Evolutionary conservation across 2,797 vertebrate genomes (phyloP).

Genomic region (Chrysocyon brachyurus): DNA sequence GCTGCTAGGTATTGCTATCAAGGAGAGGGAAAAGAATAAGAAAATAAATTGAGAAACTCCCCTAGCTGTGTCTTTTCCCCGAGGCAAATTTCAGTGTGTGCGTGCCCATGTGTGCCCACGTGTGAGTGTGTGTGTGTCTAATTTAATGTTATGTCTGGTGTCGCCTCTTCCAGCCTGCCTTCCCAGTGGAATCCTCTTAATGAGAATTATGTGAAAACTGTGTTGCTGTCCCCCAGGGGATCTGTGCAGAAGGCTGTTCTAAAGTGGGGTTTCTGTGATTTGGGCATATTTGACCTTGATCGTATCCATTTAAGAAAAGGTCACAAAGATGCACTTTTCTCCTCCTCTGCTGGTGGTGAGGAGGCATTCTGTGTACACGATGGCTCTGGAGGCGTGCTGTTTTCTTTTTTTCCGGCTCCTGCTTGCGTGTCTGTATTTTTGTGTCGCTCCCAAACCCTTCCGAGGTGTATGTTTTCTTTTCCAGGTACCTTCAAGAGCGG

Average conservation of each 20-base stretch:
- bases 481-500: constrained; percentile 97
- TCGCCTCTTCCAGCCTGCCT: constrained; percentile 55
- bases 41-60: constrained; percentile 82
- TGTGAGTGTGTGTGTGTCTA: constrained; percentile 25
- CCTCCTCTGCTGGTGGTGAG: background rate
- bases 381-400: too few relatives aligned
- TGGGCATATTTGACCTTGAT: constrained; percentile 80
- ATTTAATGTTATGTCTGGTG: constrained; percentile 62
- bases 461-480: background rate
- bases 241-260: constrained; percentile 42
- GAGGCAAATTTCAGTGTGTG: constrained; percentile 62
- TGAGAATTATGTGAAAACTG: constrained; percentile 79
- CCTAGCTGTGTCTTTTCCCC: constrained; percentile 72
- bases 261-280: constrained; percentile 67
- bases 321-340: background rate
- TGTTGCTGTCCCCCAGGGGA: constrained; percentile 55
- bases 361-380: background rate
- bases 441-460: background rate
- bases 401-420: background rate
- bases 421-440: background rate
- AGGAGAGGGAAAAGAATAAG: constrained; percentile 74
- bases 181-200: constrained; percentile 80
- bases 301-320: constrained; percentile 53
- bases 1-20: constrained; percentile 62
- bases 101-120: background rate